phyloP scores from a whole-genome alignment of 2,113 vertebrate genomes.

The Neogale vison region DNA sequence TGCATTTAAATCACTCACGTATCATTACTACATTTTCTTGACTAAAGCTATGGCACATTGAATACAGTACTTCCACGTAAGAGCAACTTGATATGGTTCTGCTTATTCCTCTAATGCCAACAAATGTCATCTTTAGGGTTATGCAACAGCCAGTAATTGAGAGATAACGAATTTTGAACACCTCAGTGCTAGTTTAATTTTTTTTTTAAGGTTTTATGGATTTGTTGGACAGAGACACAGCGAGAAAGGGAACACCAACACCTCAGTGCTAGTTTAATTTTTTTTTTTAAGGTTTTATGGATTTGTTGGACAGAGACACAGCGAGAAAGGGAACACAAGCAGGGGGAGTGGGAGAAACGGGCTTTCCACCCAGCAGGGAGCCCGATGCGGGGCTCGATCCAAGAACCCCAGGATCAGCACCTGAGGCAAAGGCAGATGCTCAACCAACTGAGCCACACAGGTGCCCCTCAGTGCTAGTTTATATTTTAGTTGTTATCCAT shows the following conservation, averaged over 20 bases:
- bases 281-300: background rate
- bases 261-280: no score
- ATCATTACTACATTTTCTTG: conserved; percentile 6
- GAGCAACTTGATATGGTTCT: background rate
- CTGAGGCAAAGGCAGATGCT: no score
- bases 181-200: background rate
- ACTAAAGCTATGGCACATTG: background rate
- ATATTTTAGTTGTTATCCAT: background rate
- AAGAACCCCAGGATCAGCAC: no score
- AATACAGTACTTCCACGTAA: conserved; percentile 13
- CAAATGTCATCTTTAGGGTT: background rate
- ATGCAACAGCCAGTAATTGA: background rate
- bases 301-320: no score
- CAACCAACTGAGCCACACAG: no score
- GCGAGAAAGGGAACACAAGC: no score
- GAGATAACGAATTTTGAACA: background rate
- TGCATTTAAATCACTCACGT: conserved; percentile 24
- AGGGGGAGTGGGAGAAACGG: no score
- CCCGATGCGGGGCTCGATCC: no score
- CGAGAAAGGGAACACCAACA: no score
- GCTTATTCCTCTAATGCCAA: background rate
- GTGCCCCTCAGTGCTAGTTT: background rate
- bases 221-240: no score
- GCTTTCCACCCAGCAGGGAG: no score
- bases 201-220: background rate